Evolutionary conservation across 2,797 vertebrate genomes (phyloP), one percentile per base, ranked within the genome.

Genomic region (Lemur catta): DNA sequence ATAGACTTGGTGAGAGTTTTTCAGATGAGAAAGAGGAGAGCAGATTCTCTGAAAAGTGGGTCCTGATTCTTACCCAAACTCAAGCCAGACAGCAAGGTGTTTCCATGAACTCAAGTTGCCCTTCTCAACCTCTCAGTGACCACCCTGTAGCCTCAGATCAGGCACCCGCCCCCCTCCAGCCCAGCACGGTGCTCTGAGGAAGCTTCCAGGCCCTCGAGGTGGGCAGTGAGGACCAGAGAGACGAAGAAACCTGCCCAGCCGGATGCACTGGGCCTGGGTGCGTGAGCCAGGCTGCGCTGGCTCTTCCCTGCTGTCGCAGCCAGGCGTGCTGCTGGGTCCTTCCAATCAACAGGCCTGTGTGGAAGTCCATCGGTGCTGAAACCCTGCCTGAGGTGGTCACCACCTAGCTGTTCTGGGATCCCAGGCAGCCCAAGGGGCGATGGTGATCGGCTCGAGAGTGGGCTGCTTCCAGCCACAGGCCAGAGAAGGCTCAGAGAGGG

Each of bases 21-120:
- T 63, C 55, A 90, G 87, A 75, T 17, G 38, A 81, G 65, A 81
- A 57, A 81, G 38, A 90, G 26, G 38, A 90, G 26, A 72, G 59
- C 38, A 92, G 28, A 55, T 63, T 76, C 46, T 89, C 67, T 46
- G 52, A 28, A 80, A 69, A 35, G 7, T 17, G 10, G 35, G 28
- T n/a, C 71, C 33, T 6, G 11, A 48, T 59, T 85, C 57, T 52
- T 52, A 57, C 28, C 86, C 38, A 61, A 30, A 80, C 63, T 41
- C 52, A 81, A 55, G 43, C 9, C 35, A 50, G 46, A 14, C 8
- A 26, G 5, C 28, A 26, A 15, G 17, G 26, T 33, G 24, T 33
- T 17, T 81, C 35, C 35, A 11, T 8, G 48, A 84, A 69, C 61
- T 33, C 55, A 14, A 38, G 18, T 43, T 48, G 35, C 28, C 48